Evolutionary conservation across 2,113 vertebrate species (phyloP).

Genomic region (Trachemys scripta): DNA sequence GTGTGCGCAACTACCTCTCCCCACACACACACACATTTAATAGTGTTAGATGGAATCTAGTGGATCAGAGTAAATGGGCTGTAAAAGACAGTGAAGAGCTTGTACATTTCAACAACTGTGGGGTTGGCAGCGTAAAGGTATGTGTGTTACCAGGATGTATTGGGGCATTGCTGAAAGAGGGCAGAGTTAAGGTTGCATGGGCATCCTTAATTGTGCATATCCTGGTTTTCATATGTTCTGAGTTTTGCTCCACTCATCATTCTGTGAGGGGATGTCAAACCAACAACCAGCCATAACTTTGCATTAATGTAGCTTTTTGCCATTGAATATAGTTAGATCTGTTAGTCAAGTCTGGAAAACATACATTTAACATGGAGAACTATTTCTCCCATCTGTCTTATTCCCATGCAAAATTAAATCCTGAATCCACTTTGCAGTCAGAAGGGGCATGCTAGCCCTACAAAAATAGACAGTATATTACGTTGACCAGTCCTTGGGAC

Average conservation of each 20-base stretch:
- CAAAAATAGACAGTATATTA: background rate
- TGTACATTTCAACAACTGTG: background rate
- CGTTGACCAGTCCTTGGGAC: background rate
- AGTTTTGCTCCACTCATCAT: background rate
- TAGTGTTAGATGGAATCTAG: background rate
- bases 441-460: background rate
- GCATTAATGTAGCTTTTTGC: background rate
- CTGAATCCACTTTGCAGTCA: background rate
- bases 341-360: slow-evolving; percentile 42
- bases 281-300: background rate
- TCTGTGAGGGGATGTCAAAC: background rate
- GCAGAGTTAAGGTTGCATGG: background rate
- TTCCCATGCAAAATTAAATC: slow-evolving; percentile 25
- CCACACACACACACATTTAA: background rate
- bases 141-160: background rate
- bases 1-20: background rate
- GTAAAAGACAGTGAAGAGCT: background rate
- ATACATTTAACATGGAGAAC: slow-evolving; percentile 36
- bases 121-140: background rate
- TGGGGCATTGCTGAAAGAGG: background rate
- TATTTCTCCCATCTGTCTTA: background rate
- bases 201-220: background rate
- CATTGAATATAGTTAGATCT: slow-evolving; percentile 59
- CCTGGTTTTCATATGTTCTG: background rate
- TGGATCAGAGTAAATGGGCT: background rate